phyloP scores from a whole-genome alignment of 2,888 invertebrate genomes.

The Drosophila melanosoma region DNA sequence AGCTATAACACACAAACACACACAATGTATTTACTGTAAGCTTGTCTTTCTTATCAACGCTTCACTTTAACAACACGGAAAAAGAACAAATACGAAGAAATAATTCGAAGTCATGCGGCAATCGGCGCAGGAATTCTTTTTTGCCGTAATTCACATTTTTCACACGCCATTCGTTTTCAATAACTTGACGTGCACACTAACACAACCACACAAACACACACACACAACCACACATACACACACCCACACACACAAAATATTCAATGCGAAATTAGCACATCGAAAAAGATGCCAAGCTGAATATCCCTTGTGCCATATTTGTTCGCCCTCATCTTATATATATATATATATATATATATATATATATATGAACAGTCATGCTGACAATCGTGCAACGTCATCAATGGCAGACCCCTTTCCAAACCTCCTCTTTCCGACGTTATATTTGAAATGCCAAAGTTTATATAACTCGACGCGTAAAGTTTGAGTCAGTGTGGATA shows the following conservation, averaged over 20 bases:
- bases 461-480: conserved; percentile 73
- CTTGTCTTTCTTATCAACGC: conserved; percentile 37
- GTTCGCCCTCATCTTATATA: neutral
- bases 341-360: conserved; percentile 13
- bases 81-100: conserved; percentile 24
- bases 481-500: conserved; percentile 70
- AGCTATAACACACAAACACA: conserved; percentile 5
- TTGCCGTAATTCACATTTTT: conserved; percentile 68
- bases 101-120: conserved; percentile 45
- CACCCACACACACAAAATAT: neutral
- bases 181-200: conserved; percentile 50
- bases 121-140: conserved; percentile 27
- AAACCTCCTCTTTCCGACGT: neutral
- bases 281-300: conserved; percentile 50
- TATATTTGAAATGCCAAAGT: conserved; percentile 62
- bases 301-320: conserved; percentile 41
- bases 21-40: conserved; percentile 16
- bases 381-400: conserved; percentile 65
- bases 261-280: conserved; percentile 66
- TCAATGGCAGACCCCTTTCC: conserved; percentile 32
- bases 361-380: conserved; percentile 63
- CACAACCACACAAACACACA: neutral
- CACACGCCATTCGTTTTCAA: conserved; percentile 80
- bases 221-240: neutral
- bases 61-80: conserved; percentile 10